Conservation (phyloP, 2,888 invertebrate genomes). For the Pachycephus smyrnensis region DNA sequence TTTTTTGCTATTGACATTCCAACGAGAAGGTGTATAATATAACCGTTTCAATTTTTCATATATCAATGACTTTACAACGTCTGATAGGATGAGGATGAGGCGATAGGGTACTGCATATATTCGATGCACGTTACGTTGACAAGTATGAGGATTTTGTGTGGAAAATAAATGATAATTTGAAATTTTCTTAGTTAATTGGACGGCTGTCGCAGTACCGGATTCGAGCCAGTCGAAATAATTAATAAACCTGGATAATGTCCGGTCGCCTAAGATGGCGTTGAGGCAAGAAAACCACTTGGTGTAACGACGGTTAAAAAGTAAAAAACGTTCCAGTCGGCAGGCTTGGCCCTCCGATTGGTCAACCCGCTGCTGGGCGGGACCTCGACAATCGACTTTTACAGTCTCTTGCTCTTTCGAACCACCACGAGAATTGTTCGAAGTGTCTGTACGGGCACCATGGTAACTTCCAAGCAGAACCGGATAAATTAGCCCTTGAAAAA, state of each 20-base stretch:
- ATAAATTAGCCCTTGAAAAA: not conserved
- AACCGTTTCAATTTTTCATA: not conserved
- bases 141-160: not conserved
- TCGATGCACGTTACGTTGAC: not conserved
- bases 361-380: constrained; percentile 52
- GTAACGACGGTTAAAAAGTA: constrained; percentile 51
- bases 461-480: not conserved
- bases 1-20: not conserved
- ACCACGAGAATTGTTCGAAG: not conserved
- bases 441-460: not conserved
- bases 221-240: not conserved
- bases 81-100: not conserved
- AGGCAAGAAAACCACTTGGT: constrained; percentile 56
- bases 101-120: not conserved
- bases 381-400: constrained; percentile 55
- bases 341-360: constrained; percentile 49
- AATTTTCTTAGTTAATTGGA: not conserved
- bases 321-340: constrained; percentile 33
- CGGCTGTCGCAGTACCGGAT: not conserved
- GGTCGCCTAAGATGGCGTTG: constrained; percentile 60
- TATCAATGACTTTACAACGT: not conserved
- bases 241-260: constrained; percentile 45
- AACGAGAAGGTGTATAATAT: not conserved
- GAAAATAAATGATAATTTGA: not conserved
- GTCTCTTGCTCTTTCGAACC: constrained; percentile 8